Evolutionary conservation across 1,140 invertebrate species (phyloP).

Genomic region (Aporrectodea caliginosa): DNA sequence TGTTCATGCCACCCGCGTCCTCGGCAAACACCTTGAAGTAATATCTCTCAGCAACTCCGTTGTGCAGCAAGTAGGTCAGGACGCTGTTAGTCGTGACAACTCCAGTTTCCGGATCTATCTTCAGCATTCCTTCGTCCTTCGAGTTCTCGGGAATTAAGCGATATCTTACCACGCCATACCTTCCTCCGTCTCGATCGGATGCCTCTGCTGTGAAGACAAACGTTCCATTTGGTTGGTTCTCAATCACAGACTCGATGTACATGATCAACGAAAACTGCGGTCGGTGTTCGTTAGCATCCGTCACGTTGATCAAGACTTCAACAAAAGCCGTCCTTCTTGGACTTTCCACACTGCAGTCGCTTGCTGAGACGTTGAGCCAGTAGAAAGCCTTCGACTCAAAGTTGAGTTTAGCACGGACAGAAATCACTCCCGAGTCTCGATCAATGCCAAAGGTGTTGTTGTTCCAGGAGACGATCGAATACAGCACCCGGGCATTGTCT

Average conservation of each 20-base stretch:
- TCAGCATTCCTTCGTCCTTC: slow-evolving; percentile 33
- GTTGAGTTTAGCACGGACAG: slow-evolving; percentile 61
- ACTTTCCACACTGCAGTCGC: slow-evolving; percentile 82
- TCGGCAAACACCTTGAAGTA: slow-evolving; percentile 76
- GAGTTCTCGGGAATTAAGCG: slow-evolving; percentile 62
- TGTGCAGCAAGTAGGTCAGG: slow-evolving; percentile 58
- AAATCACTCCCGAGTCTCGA: slow-evolving; percentile 71
- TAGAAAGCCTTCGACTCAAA: slow-evolving; percentile 74
- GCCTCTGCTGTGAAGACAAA: slow-evolving; percentile 82
- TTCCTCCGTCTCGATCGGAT: slow-evolving; percentile 76
- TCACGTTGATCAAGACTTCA: slow-evolving; percentile 64
- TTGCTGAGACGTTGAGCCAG: slow-evolving; percentile 78
- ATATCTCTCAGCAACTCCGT: slow-evolving; percentile 63
- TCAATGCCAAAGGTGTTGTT: slow-evolving; percentile 82
- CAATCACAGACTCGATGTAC: slow-evolving; percentile 67
- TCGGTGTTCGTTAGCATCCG: slow-evolving; percentile 56
- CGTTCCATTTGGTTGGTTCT: slow-evolving; percentile 77
- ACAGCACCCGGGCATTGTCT: slow-evolving; percentile 85
- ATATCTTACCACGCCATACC: slow-evolving; percentile 81
- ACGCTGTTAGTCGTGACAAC: slow-evolving; percentile 67
- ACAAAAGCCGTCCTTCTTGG: slow-evolving; percentile 83
- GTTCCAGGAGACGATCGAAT: slow-evolving; percentile 75
- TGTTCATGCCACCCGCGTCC: slow-evolving; percentile 74
- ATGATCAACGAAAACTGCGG: slow-evolving; percentile 53
- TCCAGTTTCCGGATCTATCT: slow-evolving; percentile 43